Conservation (phyloP, 2,797 vertebrate genomes). For the Pempheris klunzingeri region DNA sequence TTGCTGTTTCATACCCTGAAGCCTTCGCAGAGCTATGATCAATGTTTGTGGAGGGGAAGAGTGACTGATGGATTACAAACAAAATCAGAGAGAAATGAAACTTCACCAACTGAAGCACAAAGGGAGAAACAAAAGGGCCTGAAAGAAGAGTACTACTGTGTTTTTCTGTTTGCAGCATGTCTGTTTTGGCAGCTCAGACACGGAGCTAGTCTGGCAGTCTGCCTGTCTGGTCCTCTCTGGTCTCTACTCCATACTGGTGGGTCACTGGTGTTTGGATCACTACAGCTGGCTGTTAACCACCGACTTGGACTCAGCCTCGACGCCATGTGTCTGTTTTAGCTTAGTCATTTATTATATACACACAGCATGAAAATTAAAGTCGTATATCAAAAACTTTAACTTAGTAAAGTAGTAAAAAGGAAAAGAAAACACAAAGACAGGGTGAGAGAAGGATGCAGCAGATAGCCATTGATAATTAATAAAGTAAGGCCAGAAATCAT, state of each 20-base stretch:
- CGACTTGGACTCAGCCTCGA: constrained; percentile 57
- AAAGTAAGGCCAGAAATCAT: constrained; percentile 8
- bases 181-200: constrained; percentile 67
- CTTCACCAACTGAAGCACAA: constrained; percentile 4
- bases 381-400: constrained; percentile 63
- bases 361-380: constrained; percentile 66
- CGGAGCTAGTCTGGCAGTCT: constrained; percentile 71
- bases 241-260: constrained; percentile 65
- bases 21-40: constrained; percentile 34
- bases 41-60: constrained; percentile 12
- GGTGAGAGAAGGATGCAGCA: constrained; percentile 21
- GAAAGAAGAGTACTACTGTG: constrained; percentile 28
- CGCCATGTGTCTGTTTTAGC: constrained; percentile 69
- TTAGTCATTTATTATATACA: constrained; percentile 69
- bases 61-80: constrained; percentile 31
- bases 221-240: constrained; percentile 71
- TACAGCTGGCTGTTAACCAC: constrained; percentile 72
- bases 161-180: constrained; percentile 46
- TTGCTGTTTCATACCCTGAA: constrained; percentile 13
- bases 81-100: constrained; percentile 14
- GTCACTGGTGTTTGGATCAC: constrained; percentile 79
- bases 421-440: constrained; percentile 43
- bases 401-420: constrained; percentile 38
- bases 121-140: constrained; percentile 27
- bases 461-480: constrained; percentile 8